Evolutionary conservation across 2,113 vertebrate species (phyloP).

Genomic region (Coregonus clupeaformis): DNA sequence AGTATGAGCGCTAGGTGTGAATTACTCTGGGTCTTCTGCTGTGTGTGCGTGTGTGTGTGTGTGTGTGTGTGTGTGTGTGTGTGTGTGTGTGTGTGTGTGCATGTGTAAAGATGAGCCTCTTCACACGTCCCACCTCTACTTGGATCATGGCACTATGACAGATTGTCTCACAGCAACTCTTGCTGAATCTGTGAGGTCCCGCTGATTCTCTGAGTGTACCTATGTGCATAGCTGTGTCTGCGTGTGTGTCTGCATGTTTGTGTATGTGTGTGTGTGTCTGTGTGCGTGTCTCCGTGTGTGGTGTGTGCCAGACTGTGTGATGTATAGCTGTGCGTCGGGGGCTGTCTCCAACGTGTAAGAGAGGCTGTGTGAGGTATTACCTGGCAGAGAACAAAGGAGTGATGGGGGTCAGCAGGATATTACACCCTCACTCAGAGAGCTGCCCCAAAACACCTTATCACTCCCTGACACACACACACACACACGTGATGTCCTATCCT

Average conservation of each 20-base stretch:
- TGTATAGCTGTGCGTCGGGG: not conserved
- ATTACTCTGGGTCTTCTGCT: constrained; percentile 58
- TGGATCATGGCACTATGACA: constrained; percentile 45
- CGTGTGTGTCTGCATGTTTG: constrained; percentile 4
- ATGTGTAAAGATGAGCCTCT: constrained; percentile 55
- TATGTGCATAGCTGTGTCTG: not conserved
- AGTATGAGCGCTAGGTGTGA: constrained; percentile 52
- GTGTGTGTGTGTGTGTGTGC: constrained; percentile 26
- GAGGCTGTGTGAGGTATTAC: constrained; percentile 38
- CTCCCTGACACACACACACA: constrained; percentile 4
- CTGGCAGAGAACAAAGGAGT: constrained; percentile 30
- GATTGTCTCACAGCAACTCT: constrained; percentile 29
- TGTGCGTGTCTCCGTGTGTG: not conserved
- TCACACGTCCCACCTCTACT: constrained; percentile 61
- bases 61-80: constrained; percentile 21
- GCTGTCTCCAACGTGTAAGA: constrained; percentile 47
- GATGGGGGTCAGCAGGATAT: constrained; percentile 41
- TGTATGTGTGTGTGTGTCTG: constrained; percentile 15
- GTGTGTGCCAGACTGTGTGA: constrained; percentile 12
- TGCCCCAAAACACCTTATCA: constrained; percentile 27
- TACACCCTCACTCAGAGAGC: constrained; percentile 36
- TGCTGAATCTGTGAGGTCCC: not conserved
- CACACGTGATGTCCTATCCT: not conserved
- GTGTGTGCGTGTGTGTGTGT: constrained; percentile 24
- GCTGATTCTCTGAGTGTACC: constrained; percentile 1